Evolutionary conservation across 2,888 invertebrate species (phyloP).

Genomic region (Tinea pellionella): DNA sequence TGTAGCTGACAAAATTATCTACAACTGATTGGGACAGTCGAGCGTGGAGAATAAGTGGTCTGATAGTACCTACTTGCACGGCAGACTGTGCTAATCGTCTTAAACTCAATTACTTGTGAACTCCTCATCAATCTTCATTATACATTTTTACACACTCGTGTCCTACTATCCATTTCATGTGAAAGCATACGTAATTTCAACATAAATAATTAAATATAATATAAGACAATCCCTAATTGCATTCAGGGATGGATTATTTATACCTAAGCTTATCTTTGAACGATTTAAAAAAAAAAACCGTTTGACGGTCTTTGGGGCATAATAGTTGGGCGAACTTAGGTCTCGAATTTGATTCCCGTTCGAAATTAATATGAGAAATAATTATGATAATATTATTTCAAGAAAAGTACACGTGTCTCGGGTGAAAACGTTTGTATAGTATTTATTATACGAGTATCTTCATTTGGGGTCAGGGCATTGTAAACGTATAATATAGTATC

Average conservation of each 20-base stretch:
- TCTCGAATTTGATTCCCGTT: too few relatives aligned
- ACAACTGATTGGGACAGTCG: background rate
- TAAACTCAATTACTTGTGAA: constrained; percentile 27
- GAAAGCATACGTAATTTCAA: constrained; percentile 38
- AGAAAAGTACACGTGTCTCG: too few relatives aligned
- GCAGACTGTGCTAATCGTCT: constrained; percentile 12
- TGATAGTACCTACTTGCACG: background rate
- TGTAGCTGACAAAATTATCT: background rate
- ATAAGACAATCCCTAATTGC: constrained; percentile 8
- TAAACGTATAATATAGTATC: too few relatives aligned
- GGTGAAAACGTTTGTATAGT: too few relatives aligned
- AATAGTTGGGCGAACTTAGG: too few relatives aligned
- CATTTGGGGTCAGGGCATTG: too few relatives aligned
- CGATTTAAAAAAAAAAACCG: too few relatives aligned
- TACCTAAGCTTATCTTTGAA: background rate
- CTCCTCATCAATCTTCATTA: constrained; percentile 62
- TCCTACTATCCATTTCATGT: constrained; percentile 54
- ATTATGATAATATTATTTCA: too few relatives aligned
- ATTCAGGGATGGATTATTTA: background rate
- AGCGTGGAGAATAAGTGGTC: constrained; percentile 1
- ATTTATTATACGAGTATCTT: too few relatives aligned
- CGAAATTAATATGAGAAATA: too few relatives aligned
- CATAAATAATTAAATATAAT: constrained; percentile 5
- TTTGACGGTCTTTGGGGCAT: too few relatives aligned
- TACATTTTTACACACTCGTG: constrained; percentile 42